phyloP scores from a whole-genome alignment of 2,113 vertebrate species.

The Cercocebus atys region DNA sequence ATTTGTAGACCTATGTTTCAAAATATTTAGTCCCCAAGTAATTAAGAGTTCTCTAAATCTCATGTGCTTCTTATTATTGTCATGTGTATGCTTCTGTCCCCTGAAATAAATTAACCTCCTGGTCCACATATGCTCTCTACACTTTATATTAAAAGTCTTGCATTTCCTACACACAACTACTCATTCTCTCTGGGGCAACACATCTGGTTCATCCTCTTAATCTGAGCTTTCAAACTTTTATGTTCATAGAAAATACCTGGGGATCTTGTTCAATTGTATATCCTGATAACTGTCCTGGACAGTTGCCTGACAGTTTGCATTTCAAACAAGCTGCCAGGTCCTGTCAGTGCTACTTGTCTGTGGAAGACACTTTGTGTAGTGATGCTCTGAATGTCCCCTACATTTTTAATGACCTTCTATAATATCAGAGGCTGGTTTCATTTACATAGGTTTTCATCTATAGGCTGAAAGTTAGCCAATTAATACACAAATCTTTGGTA shows the following conservation, averaged over 20 bases:
- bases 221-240: neutral
- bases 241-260: neutral
- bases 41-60: neutral
- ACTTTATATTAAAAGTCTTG: neutral
- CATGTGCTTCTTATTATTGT: neutral
- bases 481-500: neutral
- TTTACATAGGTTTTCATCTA: neutral
- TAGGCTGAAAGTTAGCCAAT: neutral
- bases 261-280: too few species aligned
- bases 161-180: neutral
- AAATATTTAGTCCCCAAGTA: neutral
- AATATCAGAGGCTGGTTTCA: neutral
- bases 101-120: neutral
- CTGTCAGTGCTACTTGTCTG: neutral
- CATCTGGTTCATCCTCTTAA: neutral
- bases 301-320: neutral
- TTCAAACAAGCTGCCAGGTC: neutral
- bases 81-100: neutral
- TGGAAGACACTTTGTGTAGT: neutral
- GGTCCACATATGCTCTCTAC: neutral
- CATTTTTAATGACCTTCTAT: neutral
- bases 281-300: neutral
- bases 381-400: neutral
- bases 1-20: neutral
- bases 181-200: neutral